Base-by-base conservation (phyloP, 1,140 invertebrate genomes). In the Dreissena polymorpha region DNA sequence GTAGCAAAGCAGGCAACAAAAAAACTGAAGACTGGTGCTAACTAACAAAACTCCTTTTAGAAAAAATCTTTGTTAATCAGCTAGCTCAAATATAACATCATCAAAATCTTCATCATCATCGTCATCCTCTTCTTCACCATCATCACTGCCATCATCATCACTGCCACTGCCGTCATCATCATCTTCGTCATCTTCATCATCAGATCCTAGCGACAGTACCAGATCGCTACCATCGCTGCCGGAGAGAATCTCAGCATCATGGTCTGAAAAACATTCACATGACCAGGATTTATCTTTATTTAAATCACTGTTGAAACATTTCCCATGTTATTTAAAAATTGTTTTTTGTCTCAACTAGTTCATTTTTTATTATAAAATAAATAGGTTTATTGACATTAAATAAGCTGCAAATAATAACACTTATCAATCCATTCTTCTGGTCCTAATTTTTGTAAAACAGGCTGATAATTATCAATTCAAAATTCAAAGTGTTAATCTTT, bases 121-220 rank as follows among this genome's bases (percentile, higher is more conserved):
- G 50, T 83, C 79, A 39, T 65, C 64, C 39, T 83, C 72, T 50
- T 81, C 78, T 49, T 64, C 78, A 69, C 84, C 86, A 73, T 87
- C 85, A 13, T 92, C 93, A 74, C 94, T 93, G 7, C 94, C 93
- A 49, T 93, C 94, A 21, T 81, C 87, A 71, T 87, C 85, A 55
- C 84, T 71, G 27, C 81, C 86, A 63, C 87, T 85, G 29, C 83
- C 77, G 13, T 85, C 84, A 29, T 88, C 88, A 27, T 91, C 88
- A 51, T 86, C 86, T 72, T 88, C 83, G 63, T 84, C 83, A 29
- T 83, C 74, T 0, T 81, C 86, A 14, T 74, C 82, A 57, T 79
- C 83, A 71, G 78, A 68, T 67, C 80, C 84, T 50, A 72, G 39
- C 25, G 63, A 57, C 29, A 77, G 53, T n/a, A 76, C 68, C n/a